These are phyloP conservation scores for Nomada ferruginata DNA, from an alignment of 2,888 invertebrate genomes.

Conservation along the genomic window DNA sequence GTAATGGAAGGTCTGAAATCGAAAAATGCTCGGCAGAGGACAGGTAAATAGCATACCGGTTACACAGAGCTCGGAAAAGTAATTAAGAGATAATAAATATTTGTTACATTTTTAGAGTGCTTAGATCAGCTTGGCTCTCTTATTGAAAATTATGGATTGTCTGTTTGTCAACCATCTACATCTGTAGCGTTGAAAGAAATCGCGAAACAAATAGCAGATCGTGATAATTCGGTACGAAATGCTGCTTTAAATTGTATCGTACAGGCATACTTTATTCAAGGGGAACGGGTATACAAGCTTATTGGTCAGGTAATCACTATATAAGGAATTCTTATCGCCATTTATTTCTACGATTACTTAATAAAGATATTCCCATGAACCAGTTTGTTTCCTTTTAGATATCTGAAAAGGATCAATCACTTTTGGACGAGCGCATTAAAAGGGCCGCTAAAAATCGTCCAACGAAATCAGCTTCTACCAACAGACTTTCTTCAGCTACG, in stretches of 20 bases:
- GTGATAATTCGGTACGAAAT: conserved; percentile 97
- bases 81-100: not conserved
- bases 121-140: conserved; percentile 95
- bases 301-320: conserved; percentile 90
- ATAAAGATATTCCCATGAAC: conserved; percentile 19
- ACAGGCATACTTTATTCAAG: conserved; percentile 94
- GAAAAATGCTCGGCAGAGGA: conserved; percentile 97
- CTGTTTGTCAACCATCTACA: conserved; percentile 93
- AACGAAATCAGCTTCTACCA: conserved; percentile 84
- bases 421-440: conserved; percentile 98
- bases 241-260: conserved; percentile 98
- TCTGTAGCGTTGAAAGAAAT: conserved; percentile 94
- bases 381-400: conserved; percentile 85
- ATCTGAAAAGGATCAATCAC: conserved; percentile 96
- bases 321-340: not conserved
- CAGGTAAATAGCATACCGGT: conserved; percentile 85
- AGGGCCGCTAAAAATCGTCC: conserved; percentile 90
- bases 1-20: conserved; percentile 98
- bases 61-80: not conserved
- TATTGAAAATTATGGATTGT: conserved; percentile 93
- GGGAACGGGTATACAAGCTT: conserved; percentile 95
- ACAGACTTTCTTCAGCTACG: conserved; percentile 82
- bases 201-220: conserved; percentile 97
- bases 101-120: conserved; percentile 88
- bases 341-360: not conserved